phyloP scores from a whole-genome alignment of 1,140 invertebrate species.

The Nilaparvata lugens region DNA sequence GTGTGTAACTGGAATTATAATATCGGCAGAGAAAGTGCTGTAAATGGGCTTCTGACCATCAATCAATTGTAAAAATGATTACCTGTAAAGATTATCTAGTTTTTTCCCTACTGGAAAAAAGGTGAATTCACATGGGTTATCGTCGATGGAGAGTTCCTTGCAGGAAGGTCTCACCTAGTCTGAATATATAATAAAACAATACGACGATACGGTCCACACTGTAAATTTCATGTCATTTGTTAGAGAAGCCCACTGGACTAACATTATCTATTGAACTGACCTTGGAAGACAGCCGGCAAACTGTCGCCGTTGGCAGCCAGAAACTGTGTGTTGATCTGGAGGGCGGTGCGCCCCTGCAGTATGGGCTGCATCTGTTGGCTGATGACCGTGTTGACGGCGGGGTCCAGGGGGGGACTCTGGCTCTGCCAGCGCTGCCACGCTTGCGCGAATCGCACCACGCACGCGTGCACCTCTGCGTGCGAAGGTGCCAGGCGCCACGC shows the following conservation, averaged over 20 bases:
- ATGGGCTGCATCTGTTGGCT: conserved; percentile 58
- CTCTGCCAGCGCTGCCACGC: conserved; percentile 19
- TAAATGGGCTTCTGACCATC: too few relatives aligned
- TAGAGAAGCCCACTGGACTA: not conserved
- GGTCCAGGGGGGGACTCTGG: conserved; percentile 38
- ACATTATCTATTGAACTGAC: conserved; percentile 26
- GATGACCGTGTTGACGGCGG: conserved; percentile 61
- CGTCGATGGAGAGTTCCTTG: too few relatives aligned
- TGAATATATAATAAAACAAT: too few relatives aligned
- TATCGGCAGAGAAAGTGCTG: too few relatives aligned
- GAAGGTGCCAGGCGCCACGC: conserved; percentile 61
- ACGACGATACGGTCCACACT: too few relatives aligned
- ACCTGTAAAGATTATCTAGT: too few relatives aligned
- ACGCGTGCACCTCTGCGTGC: conserved; percentile 75
- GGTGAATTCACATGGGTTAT: too few relatives aligned
- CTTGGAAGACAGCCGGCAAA: conserved; percentile 61
- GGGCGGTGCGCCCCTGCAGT: conserved; percentile 48
- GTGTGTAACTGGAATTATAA: too few relatives aligned
- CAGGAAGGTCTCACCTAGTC: too few relatives aligned
- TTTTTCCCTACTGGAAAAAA: too few relatives aligned
- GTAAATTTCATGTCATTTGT: too few relatives aligned
- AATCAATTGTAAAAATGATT: too few relatives aligned
- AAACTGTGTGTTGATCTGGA: conserved; percentile 61
- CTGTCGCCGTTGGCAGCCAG: conserved; percentile 48
- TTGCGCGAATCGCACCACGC: conserved; percentile 51